phyloP scores from a whole-genome alignment of 2,797 vertebrate genomes.

The Poeciliopsis infans region DNA sequence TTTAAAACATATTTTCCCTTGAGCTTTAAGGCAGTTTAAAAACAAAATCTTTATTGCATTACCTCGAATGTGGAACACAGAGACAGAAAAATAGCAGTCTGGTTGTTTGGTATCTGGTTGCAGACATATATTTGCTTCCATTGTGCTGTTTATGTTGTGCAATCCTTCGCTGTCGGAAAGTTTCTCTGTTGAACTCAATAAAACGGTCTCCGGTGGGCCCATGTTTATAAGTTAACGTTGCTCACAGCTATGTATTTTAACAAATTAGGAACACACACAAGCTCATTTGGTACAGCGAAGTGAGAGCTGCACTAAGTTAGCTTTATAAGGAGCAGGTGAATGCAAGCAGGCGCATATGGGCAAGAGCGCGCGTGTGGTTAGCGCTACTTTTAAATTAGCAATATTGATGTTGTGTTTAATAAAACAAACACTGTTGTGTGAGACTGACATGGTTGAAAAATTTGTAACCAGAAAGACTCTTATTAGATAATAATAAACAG shows the following conservation, averaged over 20 bases:
- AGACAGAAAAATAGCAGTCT: background rate
- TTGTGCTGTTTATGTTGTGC: conserved; percentile 19
- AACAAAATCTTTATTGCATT: conserved; percentile 11
- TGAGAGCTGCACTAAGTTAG: conserved; percentile 22
- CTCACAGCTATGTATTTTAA: conserved; percentile 21
- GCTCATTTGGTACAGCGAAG: conserved; percentile 1
- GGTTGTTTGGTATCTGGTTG: conserved; percentile 3
- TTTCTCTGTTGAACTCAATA: conserved; percentile 22
- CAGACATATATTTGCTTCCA: conserved; percentile 13
- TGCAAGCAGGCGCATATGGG: background rate
- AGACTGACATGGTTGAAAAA: conserved; percentile 7
- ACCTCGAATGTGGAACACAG: background rate
- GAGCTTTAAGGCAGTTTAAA: background rate
- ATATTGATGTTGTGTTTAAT: background rate
- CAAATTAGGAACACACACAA: conserved; percentile 23
- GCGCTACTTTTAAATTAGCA: conserved; percentile 11
- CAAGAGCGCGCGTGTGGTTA: background rate
- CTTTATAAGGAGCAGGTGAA: conserved; percentile 33
- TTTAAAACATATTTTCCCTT: background rate
- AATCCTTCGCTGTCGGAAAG: conserved; percentile 11
- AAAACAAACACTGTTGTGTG: background rate
- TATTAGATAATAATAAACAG: background rate
- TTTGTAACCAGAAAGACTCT: conserved; percentile 1
- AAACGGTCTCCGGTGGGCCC: conserved; percentile 20
- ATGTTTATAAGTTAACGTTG: conserved; percentile 22